These are phyloP conservation scores for Ditula angustiorana DNA, from an alignment of 2,888 invertebrate species.

Conservation along the genomic window DNA sequence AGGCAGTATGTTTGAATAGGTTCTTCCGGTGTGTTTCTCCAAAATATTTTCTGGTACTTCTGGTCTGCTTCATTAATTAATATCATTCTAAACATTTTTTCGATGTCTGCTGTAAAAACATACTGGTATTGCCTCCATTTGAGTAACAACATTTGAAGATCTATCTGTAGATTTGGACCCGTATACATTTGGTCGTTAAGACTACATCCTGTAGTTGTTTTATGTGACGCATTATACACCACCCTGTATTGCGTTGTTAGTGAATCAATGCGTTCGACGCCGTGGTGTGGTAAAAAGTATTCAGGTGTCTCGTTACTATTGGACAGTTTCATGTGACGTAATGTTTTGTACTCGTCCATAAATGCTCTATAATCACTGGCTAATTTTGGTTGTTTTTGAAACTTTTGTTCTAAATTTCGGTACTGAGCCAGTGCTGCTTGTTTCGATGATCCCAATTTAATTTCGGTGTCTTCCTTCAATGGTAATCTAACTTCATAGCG, in stretches of 20 bases:
- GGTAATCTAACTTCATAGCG: no score
- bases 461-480: no score
- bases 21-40: background rate
- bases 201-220: background rate
- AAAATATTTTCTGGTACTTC: slow-evolving; percentile 7
- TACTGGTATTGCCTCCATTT: slow-evolving; percentile 1
- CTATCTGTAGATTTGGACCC: background rate
- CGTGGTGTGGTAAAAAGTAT: background rate
- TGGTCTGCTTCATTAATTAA: slow-evolving; percentile 7
- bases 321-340: background rate
- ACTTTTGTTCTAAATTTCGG: no score
- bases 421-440: no score
- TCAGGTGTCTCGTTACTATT: background rate
- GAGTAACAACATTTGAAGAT: background rate
- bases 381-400: no score
- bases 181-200: background rate
- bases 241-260: background rate
- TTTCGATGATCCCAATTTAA: no score
- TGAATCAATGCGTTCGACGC: background rate
- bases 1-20: background rate
- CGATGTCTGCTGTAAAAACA: slow-evolving; percentile 12
- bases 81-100: slow-evolving; percentile 13
- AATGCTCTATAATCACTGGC: background rate
- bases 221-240: background rate
- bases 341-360: background rate